Evolutionary conservation across 2,888 invertebrate genomes (phyloP).

Genomic region (Tenthredo livida): DNA sequence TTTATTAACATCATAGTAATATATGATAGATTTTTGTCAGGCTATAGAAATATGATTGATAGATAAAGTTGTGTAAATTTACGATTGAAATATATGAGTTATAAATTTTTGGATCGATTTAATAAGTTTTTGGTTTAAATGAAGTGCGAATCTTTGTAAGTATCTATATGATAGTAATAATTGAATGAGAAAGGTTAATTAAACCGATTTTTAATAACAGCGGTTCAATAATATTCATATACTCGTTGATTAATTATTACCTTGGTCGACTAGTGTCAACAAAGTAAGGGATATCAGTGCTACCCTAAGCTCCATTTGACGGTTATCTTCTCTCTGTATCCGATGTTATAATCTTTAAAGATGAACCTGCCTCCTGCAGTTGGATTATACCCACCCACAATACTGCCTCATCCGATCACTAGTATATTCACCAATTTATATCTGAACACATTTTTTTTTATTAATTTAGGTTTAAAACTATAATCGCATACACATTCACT

Average conservation of each 20-base stretch:
- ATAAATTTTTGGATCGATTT: neutral
- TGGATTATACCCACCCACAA: constrained; percentile 61
- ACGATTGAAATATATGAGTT: neutral
- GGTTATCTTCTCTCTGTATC: constrained; percentile 66
- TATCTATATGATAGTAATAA: neutral
- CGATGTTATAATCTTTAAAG: constrained; percentile 55
- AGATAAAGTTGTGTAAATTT: neutral
- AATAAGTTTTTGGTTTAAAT: neutral
- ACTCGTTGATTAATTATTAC: constrained; percentile 58
- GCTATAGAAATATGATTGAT: neutral
- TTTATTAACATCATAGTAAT: neutral
- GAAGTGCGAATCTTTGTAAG: neutral
- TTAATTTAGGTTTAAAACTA: constrained; percentile 13
- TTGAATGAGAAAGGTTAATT: neutral
- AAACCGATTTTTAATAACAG: constrained; percentile 12
- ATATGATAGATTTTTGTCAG: neutral
- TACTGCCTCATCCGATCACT: constrained; percentile 57
- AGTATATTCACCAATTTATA: neutral
- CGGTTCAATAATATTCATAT: constrained; percentile 51
- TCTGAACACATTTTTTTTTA: constrained; percentile 18
- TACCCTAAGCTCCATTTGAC: constrained; percentile 67
- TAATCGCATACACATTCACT: constrained; percentile 55
- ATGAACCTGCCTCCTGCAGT: constrained; percentile 39
- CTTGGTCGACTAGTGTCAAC: constrained; percentile 66
- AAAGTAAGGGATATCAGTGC: constrained; percentile 65